Conservation (phyloP, 2,888 invertebrate genomes). For the Epistrophe grossulariae region DNA sequence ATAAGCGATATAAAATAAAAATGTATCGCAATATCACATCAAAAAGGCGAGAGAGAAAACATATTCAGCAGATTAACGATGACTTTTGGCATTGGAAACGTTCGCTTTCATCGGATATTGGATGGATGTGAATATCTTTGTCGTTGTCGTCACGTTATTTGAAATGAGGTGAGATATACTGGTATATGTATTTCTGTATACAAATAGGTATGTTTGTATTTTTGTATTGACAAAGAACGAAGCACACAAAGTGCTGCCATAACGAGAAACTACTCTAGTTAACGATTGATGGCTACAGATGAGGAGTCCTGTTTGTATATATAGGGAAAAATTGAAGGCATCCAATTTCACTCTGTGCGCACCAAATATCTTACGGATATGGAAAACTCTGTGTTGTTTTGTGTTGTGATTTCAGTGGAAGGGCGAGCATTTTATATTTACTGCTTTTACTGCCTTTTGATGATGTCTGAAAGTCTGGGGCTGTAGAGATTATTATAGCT, state of each 20-base stretch:
- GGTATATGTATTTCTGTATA: not conserved
- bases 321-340: constrained; percentile 27
- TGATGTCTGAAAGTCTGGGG: not conserved
- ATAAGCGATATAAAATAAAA: constrained; percentile 41
- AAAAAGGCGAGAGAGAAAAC: constrained; percentile 46
- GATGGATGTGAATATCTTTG: constrained; percentile 48
- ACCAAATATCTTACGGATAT: constrained; percentile 50
- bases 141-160: constrained; percentile 9
- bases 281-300: constrained; percentile 40
- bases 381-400: constrained; percentile 18
- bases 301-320: constrained; percentile 52
- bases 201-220: not conserved
- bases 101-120: constrained; percentile 68
- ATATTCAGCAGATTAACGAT: constrained; percentile 54
- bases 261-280: constrained; percentile 61
- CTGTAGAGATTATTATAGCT: not conserved
- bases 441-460: not conserved
- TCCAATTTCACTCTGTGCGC: constrained; percentile 60
- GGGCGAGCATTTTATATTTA: not conserved
- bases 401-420: not conserved
- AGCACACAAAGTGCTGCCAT: constrained; percentile 71
- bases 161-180: constrained; percentile 65
- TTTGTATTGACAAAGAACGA: constrained; percentile 43
- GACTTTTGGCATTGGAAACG: constrained; percentile 71
- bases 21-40: constrained; percentile 62